Evolutionary conservation across 2,113 vertebrate genomes (phyloP).

Genomic region (Numenius arquata): DNA sequence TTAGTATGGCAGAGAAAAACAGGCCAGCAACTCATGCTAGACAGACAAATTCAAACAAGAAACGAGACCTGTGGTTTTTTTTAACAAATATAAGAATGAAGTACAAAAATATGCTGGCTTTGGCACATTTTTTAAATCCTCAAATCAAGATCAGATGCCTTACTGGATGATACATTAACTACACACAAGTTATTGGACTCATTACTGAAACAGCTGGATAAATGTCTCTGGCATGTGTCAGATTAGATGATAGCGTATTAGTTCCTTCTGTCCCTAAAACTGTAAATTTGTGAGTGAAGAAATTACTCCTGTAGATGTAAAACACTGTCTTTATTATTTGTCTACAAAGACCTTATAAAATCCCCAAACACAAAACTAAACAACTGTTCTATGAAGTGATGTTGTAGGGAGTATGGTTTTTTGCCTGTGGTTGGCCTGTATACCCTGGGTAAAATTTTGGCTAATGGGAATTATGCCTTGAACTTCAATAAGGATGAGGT

Average conservation of each 20-base stretch:
- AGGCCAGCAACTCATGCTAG: not conserved
- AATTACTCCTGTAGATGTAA: not conserved
- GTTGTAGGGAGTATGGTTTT: not conserved
- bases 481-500: not conserved
- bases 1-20: not conserved
- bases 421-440: not conserved
- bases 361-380: not conserved
- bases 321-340: not conserved
- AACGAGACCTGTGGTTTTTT: not conserved
- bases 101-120: not conserved
- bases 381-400: not conserved
- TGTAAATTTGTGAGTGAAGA: not conserved
- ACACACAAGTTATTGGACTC: not conserved
- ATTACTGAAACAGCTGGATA: conserved; percentile 33
- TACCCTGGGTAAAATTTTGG: not conserved
- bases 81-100: not conserved
- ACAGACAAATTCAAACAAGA: not conserved
- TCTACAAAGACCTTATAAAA: not conserved
- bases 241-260: not conserved
- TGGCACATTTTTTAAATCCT: not conserved
- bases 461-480: not conserved
- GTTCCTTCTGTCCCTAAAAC: not conserved
- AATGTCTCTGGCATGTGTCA: conserved; percentile 26
- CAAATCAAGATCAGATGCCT: conserved; percentile 17
- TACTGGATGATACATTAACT: not conserved